phyloP scores from a whole-genome alignment of 1,140 invertebrate species.

The Pectinophora gossypiella region DNA sequence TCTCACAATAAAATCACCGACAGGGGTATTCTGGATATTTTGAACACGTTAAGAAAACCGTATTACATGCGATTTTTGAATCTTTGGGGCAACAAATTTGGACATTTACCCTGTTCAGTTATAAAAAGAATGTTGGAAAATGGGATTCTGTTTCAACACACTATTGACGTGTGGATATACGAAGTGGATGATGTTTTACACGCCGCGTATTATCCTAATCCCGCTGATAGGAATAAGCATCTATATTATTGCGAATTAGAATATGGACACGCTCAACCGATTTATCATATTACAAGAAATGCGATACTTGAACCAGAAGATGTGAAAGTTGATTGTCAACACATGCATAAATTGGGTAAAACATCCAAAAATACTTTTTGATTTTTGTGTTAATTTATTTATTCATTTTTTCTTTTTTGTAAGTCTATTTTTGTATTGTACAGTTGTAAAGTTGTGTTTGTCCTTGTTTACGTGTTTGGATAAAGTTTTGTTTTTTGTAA shows the following conservation, averaged over 20 bases:
- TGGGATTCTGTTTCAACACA: slow-evolving; percentile 67
- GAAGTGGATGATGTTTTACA: slow-evolving; percentile 66
- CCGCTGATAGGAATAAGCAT: slow-evolving; percentile 53
- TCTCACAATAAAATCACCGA: slow-evolving; percentile 74
- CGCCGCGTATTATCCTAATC: slow-evolving; percentile 72
- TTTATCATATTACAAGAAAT: slow-evolving; percentile 54
- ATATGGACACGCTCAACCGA: slow-evolving; percentile 43
- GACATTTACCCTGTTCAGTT: slow-evolving; percentile 51
- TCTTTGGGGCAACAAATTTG: slow-evolving; percentile 76
- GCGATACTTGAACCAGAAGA: slow-evolving; percentile 35
- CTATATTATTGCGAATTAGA: slow-evolving; percentile 57
- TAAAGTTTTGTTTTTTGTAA: too few relatives aligned
- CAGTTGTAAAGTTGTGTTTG: too few relatives aligned
- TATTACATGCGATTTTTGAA: slow-evolving; percentile 67
- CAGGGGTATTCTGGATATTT: slow-evolving; percentile 62
- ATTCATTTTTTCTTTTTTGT: too few relatives aligned
- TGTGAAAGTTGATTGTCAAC: slow-evolving; percentile 53
- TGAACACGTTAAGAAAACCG: slow-evolving; percentile 76
- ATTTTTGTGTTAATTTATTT: too few relatives aligned
- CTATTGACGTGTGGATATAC: slow-evolving; percentile 76
- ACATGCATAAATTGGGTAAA: slow-evolving; percentile 46
- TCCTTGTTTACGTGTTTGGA: too few relatives aligned
- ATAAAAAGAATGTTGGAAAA: slow-evolving; percentile 73
- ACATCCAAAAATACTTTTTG: slow-evolving; percentile 37
- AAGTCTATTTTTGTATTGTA: too few relatives aligned